Evolutionary conservation across 2,797 vertebrate genomes (phyloP).

Genomic region (Phrynocephalus guinanensis): DNA sequence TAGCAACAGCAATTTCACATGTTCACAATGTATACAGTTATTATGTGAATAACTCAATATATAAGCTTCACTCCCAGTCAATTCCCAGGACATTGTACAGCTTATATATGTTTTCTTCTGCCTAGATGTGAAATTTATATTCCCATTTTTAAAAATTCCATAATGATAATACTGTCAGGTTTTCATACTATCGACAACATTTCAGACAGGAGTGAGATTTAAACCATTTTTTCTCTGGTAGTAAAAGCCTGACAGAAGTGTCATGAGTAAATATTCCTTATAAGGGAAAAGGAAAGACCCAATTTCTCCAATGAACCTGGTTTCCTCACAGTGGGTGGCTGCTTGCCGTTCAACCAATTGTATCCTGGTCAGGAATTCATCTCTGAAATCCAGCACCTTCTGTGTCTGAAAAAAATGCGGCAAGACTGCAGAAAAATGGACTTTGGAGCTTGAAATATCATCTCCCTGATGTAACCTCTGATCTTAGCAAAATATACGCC

Average conservation of each 20-base stretch:
- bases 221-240: constrained; percentile 48
- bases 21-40: constrained; percentile 10
- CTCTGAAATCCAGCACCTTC: constrained; percentile 34
- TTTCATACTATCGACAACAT: not conserved
- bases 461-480: constrained; percentile 18
- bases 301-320: constrained; percentile 31
- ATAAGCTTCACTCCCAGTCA: not conserved
- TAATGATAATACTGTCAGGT: constrained; percentile 48
- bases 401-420: constrained; percentile 23
- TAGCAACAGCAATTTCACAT: constrained; percentile 17
- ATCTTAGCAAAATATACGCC: not conserved
- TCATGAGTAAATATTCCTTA: constrained; percentile 56
- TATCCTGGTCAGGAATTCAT: constrained; percentile 26
- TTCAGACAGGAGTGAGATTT: constrained; percentile 52
- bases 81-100: constrained; percentile 2
- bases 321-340: constrained; percentile 45
- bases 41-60: constrained; percentile 16
- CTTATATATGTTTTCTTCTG: constrained; percentile 49
- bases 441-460: constrained; percentile 16
- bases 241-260: constrained; percentile 48
- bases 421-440: not conserved
- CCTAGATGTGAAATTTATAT: constrained; percentile 46
- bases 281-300: not conserved
- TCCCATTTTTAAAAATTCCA: constrained; percentile 40
- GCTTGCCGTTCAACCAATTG: constrained; percentile 39